These are phyloP conservation scores for Enoplolaimus lenunculus DNA, from an alignment of 2,888 invertebrate species.

Conservation along the genomic window DNA sequence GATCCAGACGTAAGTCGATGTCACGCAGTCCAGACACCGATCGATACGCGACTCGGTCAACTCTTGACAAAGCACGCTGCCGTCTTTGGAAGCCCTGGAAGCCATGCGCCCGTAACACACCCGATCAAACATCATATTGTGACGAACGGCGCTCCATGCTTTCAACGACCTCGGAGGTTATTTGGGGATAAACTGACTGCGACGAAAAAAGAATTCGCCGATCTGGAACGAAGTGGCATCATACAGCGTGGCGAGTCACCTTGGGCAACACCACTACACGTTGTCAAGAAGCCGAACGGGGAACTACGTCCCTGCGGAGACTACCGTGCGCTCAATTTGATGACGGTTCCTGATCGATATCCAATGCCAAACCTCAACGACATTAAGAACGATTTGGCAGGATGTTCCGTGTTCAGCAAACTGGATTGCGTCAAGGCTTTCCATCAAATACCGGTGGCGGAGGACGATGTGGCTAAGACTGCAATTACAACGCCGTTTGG, in stretches of 20 bases:
- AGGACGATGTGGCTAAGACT: slow-evolving; percentile 24
- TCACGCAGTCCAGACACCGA: not conserved
- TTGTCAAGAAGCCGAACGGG: not conserved
- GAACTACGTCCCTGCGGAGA: slow-evolving; percentile 16
- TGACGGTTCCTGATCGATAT: slow-evolving; percentile 15
- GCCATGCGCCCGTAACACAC: slow-evolving; percentile 8
- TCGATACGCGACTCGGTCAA: not conserved
- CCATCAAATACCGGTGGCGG: slow-evolving; percentile 21
- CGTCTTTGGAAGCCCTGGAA: not conserved
- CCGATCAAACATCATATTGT: slow-evolving; percentile 13
- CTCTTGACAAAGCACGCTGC: not conserved
- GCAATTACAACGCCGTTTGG: slow-evolving; percentile 24
- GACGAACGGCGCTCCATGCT: slow-evolving; percentile 8
- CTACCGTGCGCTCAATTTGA: slow-evolving; percentile 18
- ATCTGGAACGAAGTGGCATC: slow-evolving; percentile 1
- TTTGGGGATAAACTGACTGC: slow-evolving; percentile 14
- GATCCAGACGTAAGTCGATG: not conserved
- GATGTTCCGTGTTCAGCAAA: slow-evolving; percentile 11
- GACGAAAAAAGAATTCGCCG: not conserved
- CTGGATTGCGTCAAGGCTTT: slow-evolving; percentile 22
- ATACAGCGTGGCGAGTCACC: slow-evolving; percentile 10
- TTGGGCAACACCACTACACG: slow-evolving; percentile 15
- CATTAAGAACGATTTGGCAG: slow-evolving; percentile 11
- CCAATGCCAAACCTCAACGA: slow-evolving; percentile 17
- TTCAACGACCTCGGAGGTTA: slow-evolving; percentile 9